These are phyloP conservation scores for Xenopus borealis DNA, from an alignment of 2,113 vertebrate species.

Conservation along the genomic window DNA sequence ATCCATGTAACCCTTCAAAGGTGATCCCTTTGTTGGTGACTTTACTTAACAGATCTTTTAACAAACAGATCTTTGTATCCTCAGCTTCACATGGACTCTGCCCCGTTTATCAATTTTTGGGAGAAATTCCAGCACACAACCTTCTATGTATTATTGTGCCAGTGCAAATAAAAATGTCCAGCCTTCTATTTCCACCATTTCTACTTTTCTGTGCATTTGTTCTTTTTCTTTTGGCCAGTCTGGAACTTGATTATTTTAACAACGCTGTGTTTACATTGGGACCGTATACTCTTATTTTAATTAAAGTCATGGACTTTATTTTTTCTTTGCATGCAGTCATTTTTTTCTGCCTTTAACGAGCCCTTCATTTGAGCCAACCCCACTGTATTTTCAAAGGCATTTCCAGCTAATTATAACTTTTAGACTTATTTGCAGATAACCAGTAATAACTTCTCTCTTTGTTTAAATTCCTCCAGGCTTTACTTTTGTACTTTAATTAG, in stretches of 20 bases:
- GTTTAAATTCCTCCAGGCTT: slow-evolving; percentile 28
- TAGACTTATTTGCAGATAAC: slow-evolving; percentile 25
- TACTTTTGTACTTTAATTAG: slow-evolving; percentile 33
- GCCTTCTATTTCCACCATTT: background rate
- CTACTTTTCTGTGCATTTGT: background rate
- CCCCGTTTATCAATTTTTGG: too few relatives aligned
- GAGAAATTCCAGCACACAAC: too few relatives aligned
- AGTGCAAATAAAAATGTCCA: too few relatives aligned
- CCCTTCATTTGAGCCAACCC: slow-evolving; percentile 29
- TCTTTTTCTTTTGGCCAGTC: background rate
- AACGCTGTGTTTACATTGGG: background rate
- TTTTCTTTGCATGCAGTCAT: background rate
- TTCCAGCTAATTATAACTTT: slow-evolving; percentile 28
- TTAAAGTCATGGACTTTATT: background rate
- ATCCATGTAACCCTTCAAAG: too few relatives aligned
- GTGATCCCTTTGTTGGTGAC: too few relatives aligned
- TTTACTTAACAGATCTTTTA: too few relatives aligned
- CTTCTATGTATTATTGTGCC: too few relatives aligned
- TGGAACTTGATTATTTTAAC: slow-evolving; percentile 3
- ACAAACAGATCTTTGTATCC: too few relatives aligned
- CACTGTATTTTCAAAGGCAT: slow-evolving; percentile 36
- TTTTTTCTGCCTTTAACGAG: slow-evolving; percentile 23
- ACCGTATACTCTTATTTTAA: slow-evolving; percentile 8
- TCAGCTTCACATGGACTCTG: too few relatives aligned
- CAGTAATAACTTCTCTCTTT: slow-evolving; percentile 33